Base-by-base conservation (phyloP, 2,888 invertebrate species). In the Xestia c-nigrum region DNA sequence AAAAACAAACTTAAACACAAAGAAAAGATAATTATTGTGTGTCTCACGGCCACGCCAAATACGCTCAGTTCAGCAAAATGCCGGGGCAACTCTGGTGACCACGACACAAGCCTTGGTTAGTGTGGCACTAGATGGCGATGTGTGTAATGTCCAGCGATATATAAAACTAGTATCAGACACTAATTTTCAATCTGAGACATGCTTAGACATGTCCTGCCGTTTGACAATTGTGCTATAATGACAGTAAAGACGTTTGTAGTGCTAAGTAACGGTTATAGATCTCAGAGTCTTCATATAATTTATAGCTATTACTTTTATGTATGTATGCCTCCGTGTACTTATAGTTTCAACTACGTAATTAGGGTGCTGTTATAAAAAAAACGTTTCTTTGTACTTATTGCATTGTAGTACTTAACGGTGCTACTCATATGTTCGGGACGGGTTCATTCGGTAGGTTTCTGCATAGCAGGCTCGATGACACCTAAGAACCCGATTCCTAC, bases 331-430 rank as follows among this genome's bases (percentile, higher is more conserved):
- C 57, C 19, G 55, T 75, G 81, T 82, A 85, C 83, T 82, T 82
- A 81, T 47, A 40, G 72, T 82, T 85, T 76, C 86, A 83, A 76
- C 68, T 82, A 82, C 86, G 21, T 5, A 43, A 16, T 84, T 67
- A 21, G 46, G 21, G 40, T 55, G 31, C 3, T 70, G 67, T 70
- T 21, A 5, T 10, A 40, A 68, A 43, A 65, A 67, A 38, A 55
- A 55, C 0, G 38, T 12, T 40, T 69, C 3, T 21, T 10, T 21
- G 67, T 70, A 70, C 70, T 43, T 43, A 31, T 31, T 67, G 24
- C 70, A 21, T 70, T 71, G 3, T 71, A 46, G 31, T 74, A 61
- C 43, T 24, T 70, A 47, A 9, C 3, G 4, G 19, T 47, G 46
- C 24, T 6, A 24, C 16, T 43, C 7, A 14, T 21, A 16, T n/a